These are phyloP conservation scores for Eidolon helvum DNA, from an alignment of 2,113 vertebrate genomes.

Conservation along the genomic window DNA sequence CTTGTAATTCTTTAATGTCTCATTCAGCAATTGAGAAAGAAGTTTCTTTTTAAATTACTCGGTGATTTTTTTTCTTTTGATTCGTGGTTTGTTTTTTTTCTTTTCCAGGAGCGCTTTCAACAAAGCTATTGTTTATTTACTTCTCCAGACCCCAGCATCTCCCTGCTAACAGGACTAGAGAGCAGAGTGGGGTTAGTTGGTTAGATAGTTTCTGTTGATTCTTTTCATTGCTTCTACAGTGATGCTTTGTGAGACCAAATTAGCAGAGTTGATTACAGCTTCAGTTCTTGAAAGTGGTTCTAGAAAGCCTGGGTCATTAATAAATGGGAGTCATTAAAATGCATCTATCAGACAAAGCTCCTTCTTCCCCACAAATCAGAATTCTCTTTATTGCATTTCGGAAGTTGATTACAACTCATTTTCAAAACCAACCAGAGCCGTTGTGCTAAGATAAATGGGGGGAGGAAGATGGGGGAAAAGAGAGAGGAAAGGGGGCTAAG, in stretches of 20 bases:
- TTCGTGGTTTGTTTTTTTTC: neutral
- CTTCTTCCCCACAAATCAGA: neutral
- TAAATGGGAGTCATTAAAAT: slow-evolving; percentile 41
- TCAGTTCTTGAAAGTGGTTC: neutral
- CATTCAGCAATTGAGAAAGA: slow-evolving; percentile 38
- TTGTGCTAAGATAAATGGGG: neutral
- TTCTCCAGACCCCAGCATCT: neutral
- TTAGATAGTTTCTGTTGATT: rapidly evolving
- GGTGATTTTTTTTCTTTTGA: neutral
- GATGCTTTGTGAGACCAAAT: neutral
- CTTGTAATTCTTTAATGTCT: slow-evolving; percentile 35
- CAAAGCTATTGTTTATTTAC: neutral
- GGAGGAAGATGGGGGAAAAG: rapidly evolving
- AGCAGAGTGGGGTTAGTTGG: neutral
- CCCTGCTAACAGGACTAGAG: neutral
- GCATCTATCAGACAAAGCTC: neutral
- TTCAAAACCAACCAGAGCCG: slow-evolving; percentile 15
- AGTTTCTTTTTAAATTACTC: slow-evolving; percentile 51
- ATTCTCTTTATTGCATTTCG: slow-evolving; percentile 46
- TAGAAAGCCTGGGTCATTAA: slow-evolving; percentile 9
- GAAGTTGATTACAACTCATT: slow-evolving; percentile 48
- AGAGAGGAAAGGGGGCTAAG: too few species aligned
- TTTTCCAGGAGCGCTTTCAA: neutral
- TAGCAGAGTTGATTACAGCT: neutral
- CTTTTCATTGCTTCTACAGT: neutral